Conservation (phyloP, 1,140 invertebrate species). For the Lordiphosa mommai region DNA sequence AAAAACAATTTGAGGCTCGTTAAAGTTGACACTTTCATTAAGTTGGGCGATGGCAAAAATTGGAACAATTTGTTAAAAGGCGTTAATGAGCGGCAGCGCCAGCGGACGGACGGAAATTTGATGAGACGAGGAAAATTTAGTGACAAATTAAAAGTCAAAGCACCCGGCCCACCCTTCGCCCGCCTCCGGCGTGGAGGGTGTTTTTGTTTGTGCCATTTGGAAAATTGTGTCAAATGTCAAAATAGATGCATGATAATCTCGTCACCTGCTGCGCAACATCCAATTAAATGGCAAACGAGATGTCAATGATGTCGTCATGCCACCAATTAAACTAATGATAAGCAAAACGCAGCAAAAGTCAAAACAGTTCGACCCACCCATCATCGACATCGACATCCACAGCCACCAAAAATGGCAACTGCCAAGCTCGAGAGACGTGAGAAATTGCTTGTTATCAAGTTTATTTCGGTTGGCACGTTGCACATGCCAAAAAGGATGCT, state of each 20-base stretch:
- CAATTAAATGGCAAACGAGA: conserved; percentile 64
- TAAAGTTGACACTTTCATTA: conserved; percentile 78
- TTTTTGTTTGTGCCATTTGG: conserved; percentile 30
- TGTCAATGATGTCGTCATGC: conserved; percentile 60
- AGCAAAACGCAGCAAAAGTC: conserved; percentile 57
- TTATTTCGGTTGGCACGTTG: conserved; percentile 67
- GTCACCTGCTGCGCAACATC: conserved; percentile 62
- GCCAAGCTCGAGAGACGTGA: conserved; percentile 59
- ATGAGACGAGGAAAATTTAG: conserved; percentile 69
- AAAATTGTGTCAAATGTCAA: conserved; percentile 74
- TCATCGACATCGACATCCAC: conserved; percentile 6
- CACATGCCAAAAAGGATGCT: conserved; percentile 70
- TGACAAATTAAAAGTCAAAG: conserved; percentile 72
- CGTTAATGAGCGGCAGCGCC: conserved; percentile 58
- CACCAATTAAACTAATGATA: conserved; percentile 78
- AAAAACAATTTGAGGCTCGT: conserved; percentile 76
- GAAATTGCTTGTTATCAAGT: conserved; percentile 78
- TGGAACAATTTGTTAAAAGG: conserved; percentile 56
- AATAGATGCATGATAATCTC: conserved; percentile 37
- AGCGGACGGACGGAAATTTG: conserved; percentile 45
- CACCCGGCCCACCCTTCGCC: not conserved
- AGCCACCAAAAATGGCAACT: conserved; percentile 49
- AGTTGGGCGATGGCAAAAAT: conserved; percentile 61
- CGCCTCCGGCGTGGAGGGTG: conserved; percentile 1
- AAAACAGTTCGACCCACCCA: conserved; percentile 39